A percentile compares a stretch with the other conserved stretches of the same genome.
Conservation (phyloP, 2,888 invertebrate species). For the Hydroisotoma schaefferi region DNA sequence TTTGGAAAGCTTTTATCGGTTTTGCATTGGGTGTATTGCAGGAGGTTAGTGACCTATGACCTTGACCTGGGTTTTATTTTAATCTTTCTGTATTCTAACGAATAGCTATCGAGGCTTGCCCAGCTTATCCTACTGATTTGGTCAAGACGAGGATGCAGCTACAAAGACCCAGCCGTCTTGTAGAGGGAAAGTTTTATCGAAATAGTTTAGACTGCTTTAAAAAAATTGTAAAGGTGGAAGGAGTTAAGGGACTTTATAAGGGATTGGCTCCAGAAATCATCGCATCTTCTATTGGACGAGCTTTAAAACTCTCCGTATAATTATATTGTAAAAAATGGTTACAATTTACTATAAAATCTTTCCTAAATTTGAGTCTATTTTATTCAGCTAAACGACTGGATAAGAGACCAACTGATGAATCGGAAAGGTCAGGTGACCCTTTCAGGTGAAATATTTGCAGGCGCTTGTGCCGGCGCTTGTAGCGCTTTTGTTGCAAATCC, state of each 20-base stretch:
- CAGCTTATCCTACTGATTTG: slow-evolving; percentile 30
- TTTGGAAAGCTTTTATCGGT: slow-evolving; percentile 57
- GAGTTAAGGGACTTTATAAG: slow-evolving; percentile 54
- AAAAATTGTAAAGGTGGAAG: slow-evolving; percentile 18
- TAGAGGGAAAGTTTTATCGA: slow-evolving; percentile 51
- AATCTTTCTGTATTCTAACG: background rate
- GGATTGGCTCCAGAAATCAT: slow-evolving; percentile 60
- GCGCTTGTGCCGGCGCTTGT: slow-evolving; percentile 54
- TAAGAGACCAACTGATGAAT: slow-evolving; percentile 57
- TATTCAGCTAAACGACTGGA: slow-evolving; percentile 58
- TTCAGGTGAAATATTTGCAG: slow-evolving; percentile 53
- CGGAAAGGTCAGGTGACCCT: slow-evolving; percentile 51
- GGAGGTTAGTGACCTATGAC: slow-evolving; percentile 51
- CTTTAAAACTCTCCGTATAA: slow-evolving; percentile 58
- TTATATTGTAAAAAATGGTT: background rate
- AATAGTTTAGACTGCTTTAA: slow-evolving; percentile 24
- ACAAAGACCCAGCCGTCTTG: slow-evolving; percentile 49
- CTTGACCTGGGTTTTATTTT: background rate
- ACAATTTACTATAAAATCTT: background rate
- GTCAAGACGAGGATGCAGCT: slow-evolving; percentile 37
- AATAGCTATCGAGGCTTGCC: slow-evolving; percentile 23
- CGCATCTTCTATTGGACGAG: slow-evolving; percentile 63
- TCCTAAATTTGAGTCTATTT: background rate
- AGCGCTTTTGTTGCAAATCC: slow-evolving; percentile 63
- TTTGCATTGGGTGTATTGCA: slow-evolving; percentile 55